Evolutionary conservation across 2,797 vertebrate genomes (phyloP).

Genomic region (Pipistrellus nathusii): DNA sequence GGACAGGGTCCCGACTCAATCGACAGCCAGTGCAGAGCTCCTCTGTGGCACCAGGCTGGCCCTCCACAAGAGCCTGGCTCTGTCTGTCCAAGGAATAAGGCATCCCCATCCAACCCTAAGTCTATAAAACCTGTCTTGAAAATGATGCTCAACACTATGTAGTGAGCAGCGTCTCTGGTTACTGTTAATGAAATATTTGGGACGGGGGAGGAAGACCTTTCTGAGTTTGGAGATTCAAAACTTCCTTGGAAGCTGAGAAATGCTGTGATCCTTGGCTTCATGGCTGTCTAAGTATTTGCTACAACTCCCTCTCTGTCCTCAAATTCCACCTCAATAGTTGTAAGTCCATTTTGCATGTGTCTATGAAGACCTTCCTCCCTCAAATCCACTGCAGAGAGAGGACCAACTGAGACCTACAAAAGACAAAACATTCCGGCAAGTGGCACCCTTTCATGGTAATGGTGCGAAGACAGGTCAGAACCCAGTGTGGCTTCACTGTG

Average conservation of each 20-base stretch:
- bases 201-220: background rate
- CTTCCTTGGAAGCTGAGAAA: background rate
- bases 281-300: background rate
- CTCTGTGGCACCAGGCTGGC: background rate
- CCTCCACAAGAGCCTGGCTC: background rate
- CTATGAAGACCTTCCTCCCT: background rate
- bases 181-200: background rate
- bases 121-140: background rate
- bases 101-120: background rate
- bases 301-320: background rate
- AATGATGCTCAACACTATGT: background rate
- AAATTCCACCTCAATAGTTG: background rate
- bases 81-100: background rate
- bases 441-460: fast-evolving
- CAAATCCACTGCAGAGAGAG: background rate
- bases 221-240: background rate
- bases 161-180: background rate
- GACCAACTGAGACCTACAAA: too few relatives aligned
- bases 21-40: background rate
- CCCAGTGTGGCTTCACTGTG: background rate
- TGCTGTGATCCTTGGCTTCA: background rate
- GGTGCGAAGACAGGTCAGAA: background rate
- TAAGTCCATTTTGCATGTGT: background rate
- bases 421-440: background rate
- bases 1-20: fast-evolving